Conservation (phyloP, 2,888 invertebrate genomes). For the Platypus cylindrus region DNA sequence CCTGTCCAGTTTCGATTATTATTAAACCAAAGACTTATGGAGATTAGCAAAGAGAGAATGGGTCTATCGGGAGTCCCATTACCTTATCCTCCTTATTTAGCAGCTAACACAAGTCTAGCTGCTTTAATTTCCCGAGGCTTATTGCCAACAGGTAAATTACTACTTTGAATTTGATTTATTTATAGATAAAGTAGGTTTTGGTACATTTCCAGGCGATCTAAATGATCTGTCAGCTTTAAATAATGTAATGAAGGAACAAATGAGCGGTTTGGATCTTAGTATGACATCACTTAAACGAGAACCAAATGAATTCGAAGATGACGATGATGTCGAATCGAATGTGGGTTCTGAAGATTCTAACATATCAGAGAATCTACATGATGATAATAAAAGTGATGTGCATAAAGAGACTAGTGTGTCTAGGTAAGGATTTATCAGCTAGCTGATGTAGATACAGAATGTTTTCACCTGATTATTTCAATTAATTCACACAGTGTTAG, state of each 20-base stretch:
- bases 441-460: background rate
- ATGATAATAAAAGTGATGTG: conserved; percentile 46
- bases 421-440: conserved; percentile 5
- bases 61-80: conserved; percentile 65
- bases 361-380: conserved; percentile 39
- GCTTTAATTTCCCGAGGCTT: conserved; percentile 61
- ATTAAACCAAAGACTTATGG: conserved; percentile 77
- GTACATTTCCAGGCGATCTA: conserved; percentile 13
- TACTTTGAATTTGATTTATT: too few species aligned
- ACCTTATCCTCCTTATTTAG: conserved; percentile 66
- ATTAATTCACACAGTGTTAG: conserved; percentile 10
- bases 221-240: conserved; percentile 21
- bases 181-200: too few species aligned
- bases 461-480: too few species aligned
- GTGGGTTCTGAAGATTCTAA: conserved; percentile 57
- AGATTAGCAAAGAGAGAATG: conserved; percentile 75
- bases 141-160: conserved; percentile 37
- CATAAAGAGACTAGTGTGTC: conserved; percentile 42
- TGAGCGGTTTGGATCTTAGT: conserved; percentile 76
- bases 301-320: conserved; percentile 67
- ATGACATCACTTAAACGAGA: conserved; percentile 70
- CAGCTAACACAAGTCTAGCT: conserved; percentile 61
- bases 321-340: conserved; percentile 65
- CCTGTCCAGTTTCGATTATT: conserved; percentile 83
- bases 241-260: conserved; percentile 54